Base-by-base conservation (phyloP, 2,888 invertebrate species). In the Onchidella celtica region DNA sequence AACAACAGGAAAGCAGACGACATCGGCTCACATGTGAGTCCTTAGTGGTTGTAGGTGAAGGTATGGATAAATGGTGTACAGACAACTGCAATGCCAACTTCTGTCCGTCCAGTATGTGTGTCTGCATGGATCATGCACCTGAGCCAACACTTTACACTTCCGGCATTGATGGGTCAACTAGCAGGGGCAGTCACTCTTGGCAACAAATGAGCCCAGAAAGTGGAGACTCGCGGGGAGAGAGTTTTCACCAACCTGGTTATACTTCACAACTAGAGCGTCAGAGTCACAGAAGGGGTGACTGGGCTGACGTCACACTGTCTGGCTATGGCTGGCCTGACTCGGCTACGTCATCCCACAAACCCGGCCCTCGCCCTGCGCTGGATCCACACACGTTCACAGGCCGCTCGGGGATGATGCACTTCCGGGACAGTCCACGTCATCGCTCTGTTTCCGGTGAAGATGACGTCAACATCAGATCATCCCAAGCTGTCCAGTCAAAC, bases 1-100 rank as follows among this genome's bases (percentile, higher is more conserved):
- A 38, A 34, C 80, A 66, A 40, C 27, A 61, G 27, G 65, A 61
- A 21, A n/a, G 6, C 4, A 17, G 32, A 3, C 61, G 32, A n/a
- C 76, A 80, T 1, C 59, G 66, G 4, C 70, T 85, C 3, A 86
- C 83, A 32, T 91, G 91, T 55, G 86, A 86, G 0, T 88, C 90
- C 2, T 86, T 87, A 6, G 87, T 89, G 0, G 80, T 85, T 2
- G 88, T 89, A 14, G 86, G 87, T 2, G 87, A 87, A 0, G 90
- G 88, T 0, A 90, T 91, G 90, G 89, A 91, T 75, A 86, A 85
- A 21, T 91, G 91, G 91, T 91, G 91, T 75, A 86, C 84, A 6
- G 86, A 86, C 24, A 89, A 90, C 77, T 91, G 91, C 83, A 88
- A 88, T 66, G 87, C 87, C 6, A 87, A 88, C 11, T 88, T 84